A percentile compares a stretch with the other conserved stretches of the same genome.
Evolutionary conservation across 53 echinoderm and acorn worm species (phyloP).

Genomic region (Apostichopus leukothele): DNA sequence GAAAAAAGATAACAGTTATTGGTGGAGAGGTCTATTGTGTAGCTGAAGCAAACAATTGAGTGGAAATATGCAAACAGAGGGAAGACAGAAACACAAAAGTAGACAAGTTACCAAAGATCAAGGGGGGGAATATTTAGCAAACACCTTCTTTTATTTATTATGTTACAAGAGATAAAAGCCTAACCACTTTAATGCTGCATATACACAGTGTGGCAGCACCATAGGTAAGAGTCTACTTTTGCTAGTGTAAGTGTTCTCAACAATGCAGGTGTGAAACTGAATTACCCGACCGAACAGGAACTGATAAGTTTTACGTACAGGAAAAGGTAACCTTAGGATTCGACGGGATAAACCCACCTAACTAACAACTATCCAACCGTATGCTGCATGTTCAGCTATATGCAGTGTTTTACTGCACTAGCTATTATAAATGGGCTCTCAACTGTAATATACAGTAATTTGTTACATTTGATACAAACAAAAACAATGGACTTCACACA

Average conservation of each 20-base stretch:
- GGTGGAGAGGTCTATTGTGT: constrained; percentile 14
- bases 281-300: too few relatives aligned
- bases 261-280: constrained; percentile 1
- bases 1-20: constrained; percentile 20
- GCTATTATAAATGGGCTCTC: too few relatives aligned
- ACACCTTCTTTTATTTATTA: constrained; percentile 23
- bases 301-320: too few relatives aligned
- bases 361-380: too few relatives aligned
- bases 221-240: background rate
- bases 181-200: background rate
- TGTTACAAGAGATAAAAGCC: constrained; percentile 2
- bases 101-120: constrained; percentile 17
- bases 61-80: constrained; percentile 3
- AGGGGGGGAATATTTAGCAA: constrained; percentile 29
- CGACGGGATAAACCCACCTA: too few relatives aligned
- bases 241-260: background rate
- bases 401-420: too few relatives aligned
- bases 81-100: constrained; percentile 11
- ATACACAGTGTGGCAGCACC: background rate
- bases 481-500: too few relatives aligned
- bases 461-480: too few relatives aligned
- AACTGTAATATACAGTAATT: too few relatives aligned
- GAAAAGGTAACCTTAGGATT: too few relatives aligned
- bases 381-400: too few relatives aligned
- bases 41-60: constrained; percentile 13